A percentile compares a stretch with the other conserved stretches of the same genome.
Evolutionary conservation across 2,797 vertebrate genomes (phyloP).

Genomic region (Danio aesculapii): DNA sequence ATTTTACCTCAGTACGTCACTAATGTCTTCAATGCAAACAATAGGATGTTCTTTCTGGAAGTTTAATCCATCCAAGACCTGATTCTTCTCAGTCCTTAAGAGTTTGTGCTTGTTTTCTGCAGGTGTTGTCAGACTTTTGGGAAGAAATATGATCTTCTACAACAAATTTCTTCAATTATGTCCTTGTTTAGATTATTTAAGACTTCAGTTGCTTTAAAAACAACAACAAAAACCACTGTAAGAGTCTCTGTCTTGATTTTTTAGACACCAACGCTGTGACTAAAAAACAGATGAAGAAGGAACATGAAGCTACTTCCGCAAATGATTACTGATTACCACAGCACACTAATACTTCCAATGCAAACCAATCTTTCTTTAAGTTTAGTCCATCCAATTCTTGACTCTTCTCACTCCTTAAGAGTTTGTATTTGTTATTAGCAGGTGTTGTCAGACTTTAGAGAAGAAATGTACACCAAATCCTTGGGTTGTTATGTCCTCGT

Average conservation of each 20-base stretch:
- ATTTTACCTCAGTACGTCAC: constrained; percentile 41
- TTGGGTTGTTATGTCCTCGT: not conserved
- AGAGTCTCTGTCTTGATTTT: not conserved
- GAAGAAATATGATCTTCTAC: too few species aligned
- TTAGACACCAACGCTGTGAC: constrained; percentile 27
- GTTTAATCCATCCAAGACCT: not conserved
- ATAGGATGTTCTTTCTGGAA: constrained; percentile 25
- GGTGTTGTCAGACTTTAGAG: not conserved
- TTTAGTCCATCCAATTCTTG: not conserved
- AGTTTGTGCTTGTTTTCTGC: too few species aligned
- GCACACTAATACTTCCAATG: constrained; percentile 61
- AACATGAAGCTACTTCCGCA: constrained; percentile 71
- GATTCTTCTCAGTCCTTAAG: not conserved
- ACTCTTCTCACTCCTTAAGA: not conserved
- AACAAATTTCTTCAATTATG: too few species aligned
- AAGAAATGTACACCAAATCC: not conserved
- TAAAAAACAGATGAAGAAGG: constrained; percentile 72
- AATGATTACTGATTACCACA: constrained; percentile 62
- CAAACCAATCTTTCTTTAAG: not conserved
- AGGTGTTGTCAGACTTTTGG: too few species aligned
- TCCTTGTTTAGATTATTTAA: too few species aligned
- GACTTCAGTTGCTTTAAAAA: too few species aligned
- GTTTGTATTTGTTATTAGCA: not conserved
- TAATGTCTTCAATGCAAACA: constrained; percentile 55
- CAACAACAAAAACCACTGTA: too few species aligned